These are phyloP conservation scores for Chlorocebus sabaeus DNA, from an alignment of 2,113 vertebrate species.

Conservation along the genomic window DNA sequence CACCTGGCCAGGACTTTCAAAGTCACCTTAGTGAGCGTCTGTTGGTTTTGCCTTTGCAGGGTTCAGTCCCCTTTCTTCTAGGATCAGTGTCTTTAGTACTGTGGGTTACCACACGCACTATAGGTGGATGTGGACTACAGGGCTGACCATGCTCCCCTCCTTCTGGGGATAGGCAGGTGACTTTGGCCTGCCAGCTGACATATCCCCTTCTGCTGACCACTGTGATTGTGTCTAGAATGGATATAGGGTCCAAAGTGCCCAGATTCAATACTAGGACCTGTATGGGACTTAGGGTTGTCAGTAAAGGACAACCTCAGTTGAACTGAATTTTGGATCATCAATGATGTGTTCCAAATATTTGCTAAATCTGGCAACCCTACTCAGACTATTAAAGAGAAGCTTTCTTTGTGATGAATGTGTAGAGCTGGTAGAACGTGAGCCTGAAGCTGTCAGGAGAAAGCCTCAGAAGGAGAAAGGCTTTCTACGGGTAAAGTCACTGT, in stretches of 20 bases:
- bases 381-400: neutral
- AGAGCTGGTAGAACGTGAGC: neutral
- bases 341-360: neutral
- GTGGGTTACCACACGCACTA: neutral
- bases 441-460: neutral
- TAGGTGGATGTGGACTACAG: neutral
- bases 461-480: neutral
- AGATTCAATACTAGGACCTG: neutral
- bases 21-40: neutral
- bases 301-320: neutral
- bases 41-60: neutral
- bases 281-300: neutral
- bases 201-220: neutral
- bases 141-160: too few species aligned
- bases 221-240: neutral
- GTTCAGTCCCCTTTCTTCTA: neutral
- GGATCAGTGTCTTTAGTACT: neutral
- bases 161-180: neutral
- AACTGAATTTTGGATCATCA: neutral
- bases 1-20: accelerated
- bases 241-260: neutral
- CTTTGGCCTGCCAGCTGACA: neutral
- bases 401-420: neutral
- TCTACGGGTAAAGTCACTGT: too few species aligned
- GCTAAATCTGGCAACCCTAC: neutral